Conservation (phyloP, 2,888 invertebrate species). For the Rosalia funebris region DNA sequence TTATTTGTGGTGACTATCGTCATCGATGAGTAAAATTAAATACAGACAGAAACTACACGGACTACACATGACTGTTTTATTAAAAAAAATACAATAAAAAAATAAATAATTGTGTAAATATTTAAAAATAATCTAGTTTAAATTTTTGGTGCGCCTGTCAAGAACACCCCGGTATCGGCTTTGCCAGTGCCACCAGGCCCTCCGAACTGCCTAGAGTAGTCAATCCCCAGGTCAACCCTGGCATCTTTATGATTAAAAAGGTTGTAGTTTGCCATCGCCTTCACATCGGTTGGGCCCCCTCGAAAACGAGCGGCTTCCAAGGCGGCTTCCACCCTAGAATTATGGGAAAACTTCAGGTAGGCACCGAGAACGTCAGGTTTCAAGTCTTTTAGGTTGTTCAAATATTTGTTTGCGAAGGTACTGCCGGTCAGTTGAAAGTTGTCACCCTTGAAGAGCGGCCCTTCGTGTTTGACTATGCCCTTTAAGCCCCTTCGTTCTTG, state of each 20-base stretch:
- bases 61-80: no score
- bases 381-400: slow-evolving; percentile 29
- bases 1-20: no score
- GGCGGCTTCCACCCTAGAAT: no score
- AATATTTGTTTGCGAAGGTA: slow-evolving; percentile 45
- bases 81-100: no score
- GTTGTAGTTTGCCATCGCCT: slow-evolving; percentile 42
- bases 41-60: no score
- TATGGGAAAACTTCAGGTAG: slow-evolving; percentile 42
- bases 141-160: no score
- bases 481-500: no score
- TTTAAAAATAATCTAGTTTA: no score
- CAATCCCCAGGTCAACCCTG: slow-evolving; percentile 41
- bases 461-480: slow-evolving; percentile 35
- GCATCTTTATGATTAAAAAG: slow-evolving; percentile 41
- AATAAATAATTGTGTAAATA: no score
- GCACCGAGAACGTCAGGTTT: slow-evolving; percentile 44
- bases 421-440: slow-evolving; percentile 43
- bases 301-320: no score
- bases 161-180: slow-evolving; percentile 33
- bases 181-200: slow-evolving; percentile 41
- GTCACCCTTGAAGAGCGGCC: slow-evolving; percentile 43
- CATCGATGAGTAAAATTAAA: no score
- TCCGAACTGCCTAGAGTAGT: slow-evolving; percentile 44
- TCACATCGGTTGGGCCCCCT: slow-evolving; percentile 46